Conservation (phyloP, 2,113 vertebrate genomes). For the Rissa tridactyla region DNA sequence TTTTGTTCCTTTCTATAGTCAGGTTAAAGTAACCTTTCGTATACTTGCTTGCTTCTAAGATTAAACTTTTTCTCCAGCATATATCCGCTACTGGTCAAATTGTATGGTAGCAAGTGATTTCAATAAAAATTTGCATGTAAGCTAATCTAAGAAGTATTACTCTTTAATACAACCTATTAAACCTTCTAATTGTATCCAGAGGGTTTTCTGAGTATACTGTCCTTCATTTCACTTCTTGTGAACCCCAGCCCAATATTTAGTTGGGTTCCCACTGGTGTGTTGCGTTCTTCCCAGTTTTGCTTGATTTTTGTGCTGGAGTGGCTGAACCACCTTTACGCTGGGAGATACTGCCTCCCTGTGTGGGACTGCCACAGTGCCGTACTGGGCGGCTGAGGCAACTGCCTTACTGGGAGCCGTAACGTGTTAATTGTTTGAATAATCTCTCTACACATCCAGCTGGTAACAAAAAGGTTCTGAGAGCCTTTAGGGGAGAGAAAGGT, state of each 20-base stretch:
- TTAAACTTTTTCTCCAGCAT: background rate
- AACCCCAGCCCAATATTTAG: background rate
- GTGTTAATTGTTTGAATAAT: too few species aligned
- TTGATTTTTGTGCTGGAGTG: background rate
- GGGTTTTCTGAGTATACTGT: background rate
- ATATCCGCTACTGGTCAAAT: background rate
- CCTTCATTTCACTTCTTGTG: background rate
- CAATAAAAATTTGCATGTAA: background rate
- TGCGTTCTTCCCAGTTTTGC: background rate
- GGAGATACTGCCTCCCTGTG: background rate
- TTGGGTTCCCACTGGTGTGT: background rate
- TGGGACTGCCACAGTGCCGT: rapidly evolving
- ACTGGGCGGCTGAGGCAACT: background rate
- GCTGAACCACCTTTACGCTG: background rate
- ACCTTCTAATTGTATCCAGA: background rate
- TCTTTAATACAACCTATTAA: background rate
- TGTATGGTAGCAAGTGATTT: background rate
- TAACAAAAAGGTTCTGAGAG: background rate
- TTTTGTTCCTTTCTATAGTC: background rate
- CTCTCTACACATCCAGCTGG: background rate
- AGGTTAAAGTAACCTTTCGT: background rate
- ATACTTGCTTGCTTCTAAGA: background rate
- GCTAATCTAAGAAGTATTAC: background rate
- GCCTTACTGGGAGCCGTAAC: background rate
- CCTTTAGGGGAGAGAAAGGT: background rate